Percentiles rank a stretch among this genome's conserved stretches.
Conservation (phyloP, 53 echinoderm and acorn worm species). For the Temnopleurus reevesii region DNA sequence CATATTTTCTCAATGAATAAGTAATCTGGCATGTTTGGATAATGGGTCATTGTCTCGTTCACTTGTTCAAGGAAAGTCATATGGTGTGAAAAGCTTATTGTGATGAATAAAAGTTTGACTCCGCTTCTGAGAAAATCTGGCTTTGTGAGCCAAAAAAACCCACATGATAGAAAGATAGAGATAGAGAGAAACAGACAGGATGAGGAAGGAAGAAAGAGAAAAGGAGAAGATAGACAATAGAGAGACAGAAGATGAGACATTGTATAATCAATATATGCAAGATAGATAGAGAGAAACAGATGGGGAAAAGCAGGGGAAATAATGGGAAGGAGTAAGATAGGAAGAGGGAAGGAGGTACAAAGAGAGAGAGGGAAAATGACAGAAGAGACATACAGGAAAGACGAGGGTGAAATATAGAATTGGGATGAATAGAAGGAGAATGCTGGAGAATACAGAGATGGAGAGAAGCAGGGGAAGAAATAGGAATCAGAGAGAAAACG, state of each 20-base stretch:
- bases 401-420: not conserved
- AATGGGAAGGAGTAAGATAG: not conserved
- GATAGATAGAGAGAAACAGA: not conserved
- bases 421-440: not conserved
- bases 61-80: not conserved
- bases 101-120: not conserved
- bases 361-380: not conserved
- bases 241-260: not conserved
- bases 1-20: conserved; percentile 32
- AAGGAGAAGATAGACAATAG: not conserved
- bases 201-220: not conserved
- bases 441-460: not conserved
- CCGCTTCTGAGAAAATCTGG: not conserved
- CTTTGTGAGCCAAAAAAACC: not conserved
- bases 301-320: too few species aligned
- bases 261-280: too few species aligned
- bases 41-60: conserved; percentile 18
- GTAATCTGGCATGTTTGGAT: not conserved
- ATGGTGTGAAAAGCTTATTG: not conserved
- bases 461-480: not conserved
- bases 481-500: not conserved
- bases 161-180: too few species aligned
- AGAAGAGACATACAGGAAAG: not conserved
- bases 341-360: not conserved
- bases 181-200: not conserved